phyloP scores from a whole-genome alignment of 2,113 vertebrate genomes.

The Hippocampus zosterae region DNA sequence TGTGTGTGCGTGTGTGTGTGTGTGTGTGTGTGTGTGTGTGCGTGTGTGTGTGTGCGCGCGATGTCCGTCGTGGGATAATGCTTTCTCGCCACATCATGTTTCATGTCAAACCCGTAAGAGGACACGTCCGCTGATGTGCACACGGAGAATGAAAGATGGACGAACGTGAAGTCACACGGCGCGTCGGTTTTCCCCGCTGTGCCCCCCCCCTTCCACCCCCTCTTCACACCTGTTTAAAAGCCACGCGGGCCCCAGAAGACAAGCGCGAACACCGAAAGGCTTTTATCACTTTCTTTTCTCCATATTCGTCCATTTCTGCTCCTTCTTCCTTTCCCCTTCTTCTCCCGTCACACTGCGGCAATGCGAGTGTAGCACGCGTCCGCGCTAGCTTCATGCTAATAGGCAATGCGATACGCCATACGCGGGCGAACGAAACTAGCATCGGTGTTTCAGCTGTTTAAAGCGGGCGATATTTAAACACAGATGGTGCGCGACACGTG shows the following conservation, averaged over 20 bases:
- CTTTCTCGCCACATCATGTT: slow-evolving; percentile 57
- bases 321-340: slow-evolving; percentile 1
- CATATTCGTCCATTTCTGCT: slow-evolving; percentile 17
- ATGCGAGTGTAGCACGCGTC: slow-evolving; percentile 1
- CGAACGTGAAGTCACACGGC: slow-evolving; percentile 13
- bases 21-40: not conserved
- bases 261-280: slow-evolving; percentile 74
- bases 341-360: slow-evolving; percentile 7
- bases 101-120: slow-evolving; percentile 54
- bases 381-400: no score
- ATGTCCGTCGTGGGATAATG: not conserved
- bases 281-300: slow-evolving; percentile 62
- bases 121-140: slow-evolving; percentile 68
- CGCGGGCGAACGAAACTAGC: no score
- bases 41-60: not conserved
- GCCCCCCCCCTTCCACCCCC: slow-evolving; percentile 23
- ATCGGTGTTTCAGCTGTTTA: no score
- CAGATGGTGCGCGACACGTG: no score
- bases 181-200: slow-evolving; percentile 12
- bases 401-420: no score
- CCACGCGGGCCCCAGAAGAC: slow-evolving; percentile 40
- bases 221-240: slow-evolving; percentile 59
- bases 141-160: slow-evolving; percentile 63
- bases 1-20: not conserved
- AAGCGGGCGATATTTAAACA: no score